These are phyloP conservation scores for Ceyx margarethae DNA, from an alignment of 2,113 vertebrate genomes.

Conservation along the genomic window DNA sequence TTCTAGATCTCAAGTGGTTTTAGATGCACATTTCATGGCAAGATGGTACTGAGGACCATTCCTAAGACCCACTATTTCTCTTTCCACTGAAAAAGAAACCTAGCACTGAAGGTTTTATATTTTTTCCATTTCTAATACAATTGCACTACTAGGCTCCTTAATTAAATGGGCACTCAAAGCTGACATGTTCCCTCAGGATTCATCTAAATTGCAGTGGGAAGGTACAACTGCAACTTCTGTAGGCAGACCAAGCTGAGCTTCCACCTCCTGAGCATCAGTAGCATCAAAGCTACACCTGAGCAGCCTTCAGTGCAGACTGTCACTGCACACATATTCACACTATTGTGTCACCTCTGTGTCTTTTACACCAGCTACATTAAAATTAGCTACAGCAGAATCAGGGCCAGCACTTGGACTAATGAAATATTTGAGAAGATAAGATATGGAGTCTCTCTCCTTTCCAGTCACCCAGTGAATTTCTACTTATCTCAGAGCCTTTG, in stretches of 20 bases:
- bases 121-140: constrained; percentile 9
- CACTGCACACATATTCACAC: background rate
- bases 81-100: constrained; percentile 10
- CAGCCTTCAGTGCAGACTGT: background rate
- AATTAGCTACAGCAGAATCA: background rate
- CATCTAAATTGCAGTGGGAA: background rate
- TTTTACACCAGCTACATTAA: background rate
- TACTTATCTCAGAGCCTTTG: background rate
- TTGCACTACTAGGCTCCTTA: background rate
- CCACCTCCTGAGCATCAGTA: background rate
- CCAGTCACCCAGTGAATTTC: background rate
- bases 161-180: constrained; percentile 44
- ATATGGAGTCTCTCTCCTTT: background rate
- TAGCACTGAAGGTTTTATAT: background rate
- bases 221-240: background rate
- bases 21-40: background rate
- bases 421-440: background rate
- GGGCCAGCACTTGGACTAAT: background rate
- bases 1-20: background rate
- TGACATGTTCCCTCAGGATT: background rate
- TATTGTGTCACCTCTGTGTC: background rate
- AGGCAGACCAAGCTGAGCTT: background rate
- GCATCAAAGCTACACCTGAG: background rate
- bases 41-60: background rate
- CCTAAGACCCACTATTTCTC: background rate